phyloP scores from a whole-genome alignment of 2,888 invertebrate species.

The Ditula angustiorana region DNA sequence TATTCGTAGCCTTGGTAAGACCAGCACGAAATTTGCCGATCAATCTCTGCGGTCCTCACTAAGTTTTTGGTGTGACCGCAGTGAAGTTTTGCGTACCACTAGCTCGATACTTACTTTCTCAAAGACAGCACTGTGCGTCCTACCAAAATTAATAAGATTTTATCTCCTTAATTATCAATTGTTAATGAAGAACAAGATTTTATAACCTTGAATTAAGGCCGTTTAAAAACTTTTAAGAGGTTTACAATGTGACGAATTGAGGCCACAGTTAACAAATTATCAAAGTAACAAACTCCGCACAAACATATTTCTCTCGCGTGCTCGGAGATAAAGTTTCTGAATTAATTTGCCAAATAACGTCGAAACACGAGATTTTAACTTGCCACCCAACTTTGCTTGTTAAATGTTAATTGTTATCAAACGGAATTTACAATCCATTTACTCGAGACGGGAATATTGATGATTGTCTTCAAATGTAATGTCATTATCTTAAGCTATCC shows the following conservation, averaged over 20 bases:
- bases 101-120: not conserved
- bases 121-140: not conserved
- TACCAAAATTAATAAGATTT: not conserved
- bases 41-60: conserved; percentile 31
- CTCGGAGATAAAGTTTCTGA: conserved; percentile 75
- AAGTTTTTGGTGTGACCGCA: conserved; percentile 25
- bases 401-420: conserved; percentile 79
- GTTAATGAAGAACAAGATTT: not conserved
- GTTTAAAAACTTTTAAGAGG: conserved; percentile 45
- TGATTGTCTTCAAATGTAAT: conserved; percentile 25
- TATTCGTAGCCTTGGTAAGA: conserved; percentile 16
- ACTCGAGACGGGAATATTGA: conserved; percentile 36
- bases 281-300: conserved; percentile 68
- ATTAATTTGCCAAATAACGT: conserved; percentile 82
- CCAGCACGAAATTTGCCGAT: conserved; percentile 29
- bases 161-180: not conserved
- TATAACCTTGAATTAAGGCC: conserved; percentile 2
- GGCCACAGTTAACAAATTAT: conserved; percentile 48
- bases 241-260: conserved; percentile 48
- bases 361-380: conserved; percentile 80
- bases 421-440: conserved; percentile 55
- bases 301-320: conserved; percentile 77
- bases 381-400: conserved; percentile 75
- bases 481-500: conserved; percentile 18
- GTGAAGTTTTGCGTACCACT: conserved; percentile 15